Evolutionary conservation across 2,113 vertebrate species (phyloP).

Genomic region (Fukomys damarensis): DNA sequence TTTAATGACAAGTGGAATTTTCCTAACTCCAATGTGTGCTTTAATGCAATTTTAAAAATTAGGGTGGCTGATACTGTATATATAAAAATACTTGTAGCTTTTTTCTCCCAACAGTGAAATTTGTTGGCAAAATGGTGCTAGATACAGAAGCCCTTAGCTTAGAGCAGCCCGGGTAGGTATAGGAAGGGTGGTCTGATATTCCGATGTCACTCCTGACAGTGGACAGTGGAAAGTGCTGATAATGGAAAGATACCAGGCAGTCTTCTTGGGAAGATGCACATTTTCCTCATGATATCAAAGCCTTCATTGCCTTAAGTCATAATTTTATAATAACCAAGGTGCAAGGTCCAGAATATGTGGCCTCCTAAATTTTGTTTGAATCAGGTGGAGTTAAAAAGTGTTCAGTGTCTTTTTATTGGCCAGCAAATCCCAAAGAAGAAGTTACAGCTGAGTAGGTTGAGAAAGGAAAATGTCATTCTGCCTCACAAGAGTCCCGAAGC

Average conservation of each 20-base stretch:
- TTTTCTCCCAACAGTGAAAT: neutral
- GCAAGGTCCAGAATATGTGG: neutral
- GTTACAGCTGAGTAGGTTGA: neutral
- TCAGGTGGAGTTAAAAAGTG: neutral
- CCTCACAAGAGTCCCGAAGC: neutral
- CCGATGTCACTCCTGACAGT: neutral
- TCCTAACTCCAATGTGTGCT: neutral
- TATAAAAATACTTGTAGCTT: neutral
- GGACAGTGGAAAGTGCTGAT: neutral
- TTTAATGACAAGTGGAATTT: neutral
- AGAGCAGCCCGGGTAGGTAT: neutral
- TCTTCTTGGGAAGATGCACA: neutral
- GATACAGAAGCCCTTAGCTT: neutral
- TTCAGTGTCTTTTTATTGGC: neutral
- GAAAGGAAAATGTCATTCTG: neutral
- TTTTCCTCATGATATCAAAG: neutral
- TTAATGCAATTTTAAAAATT: neutral
- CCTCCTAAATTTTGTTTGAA: neutral
- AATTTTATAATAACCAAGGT: conserved; percentile 33
- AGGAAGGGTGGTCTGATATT: neutral
- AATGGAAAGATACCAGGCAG: neutral
- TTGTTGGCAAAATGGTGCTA: neutral
- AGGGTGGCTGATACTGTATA: neutral
- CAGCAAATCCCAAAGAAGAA: neutral
- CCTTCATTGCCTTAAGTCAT: neutral